Evolutionary conservation across 2,888 invertebrate species (phyloP), one percentile per base, ranked within the genome.

Genomic region (Cremastinae sp.): DNA sequence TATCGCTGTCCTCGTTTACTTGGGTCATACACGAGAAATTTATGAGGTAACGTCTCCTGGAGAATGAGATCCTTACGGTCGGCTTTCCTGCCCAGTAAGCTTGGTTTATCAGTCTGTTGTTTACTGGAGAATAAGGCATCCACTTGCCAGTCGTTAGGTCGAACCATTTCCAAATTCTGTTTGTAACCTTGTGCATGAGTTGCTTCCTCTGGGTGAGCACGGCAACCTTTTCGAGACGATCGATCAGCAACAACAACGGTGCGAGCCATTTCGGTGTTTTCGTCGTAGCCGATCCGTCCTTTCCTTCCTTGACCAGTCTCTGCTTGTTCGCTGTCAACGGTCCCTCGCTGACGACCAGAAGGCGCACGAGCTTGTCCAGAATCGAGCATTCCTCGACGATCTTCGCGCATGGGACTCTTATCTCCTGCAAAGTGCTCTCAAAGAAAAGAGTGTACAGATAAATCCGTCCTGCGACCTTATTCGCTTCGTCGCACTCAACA

Each of bases 1-100:
- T 96, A n/a, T 94, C 95, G 22, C 95, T 95, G 81, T 96, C 96
- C 85, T 96, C 96, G 87, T 96, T 96, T 75, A 95, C 94, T 91
- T 96, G 95, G 0, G 94, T 93, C 96, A 96, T 96, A 68, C 94
- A 93, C 37, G 93, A 93, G 84, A 96, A 95, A 68, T 94, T 94
- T 2, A 96, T 94, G 0, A 94, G 93, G 85, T 96, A 96, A 41
- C 94, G 91, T 80, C 95, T 92, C 1, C 96, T 90, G 0, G 95
- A 94, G 81, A 94, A 94, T 10, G 93, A 93, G 70, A 96, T 94
- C 76, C 94, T 91, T 0, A 94, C 92, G 74, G 92, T 93, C 18
- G 92, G 91, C 79, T 95, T 94, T 0, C 95, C 95, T 37, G 92
- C 91, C 91, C 93, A 93, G 84, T 95, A 96, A 0, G 96, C 95